phyloP scores from a whole-genome alignment of 2,888 invertebrate species.

The Metellina segmentata region DNA sequence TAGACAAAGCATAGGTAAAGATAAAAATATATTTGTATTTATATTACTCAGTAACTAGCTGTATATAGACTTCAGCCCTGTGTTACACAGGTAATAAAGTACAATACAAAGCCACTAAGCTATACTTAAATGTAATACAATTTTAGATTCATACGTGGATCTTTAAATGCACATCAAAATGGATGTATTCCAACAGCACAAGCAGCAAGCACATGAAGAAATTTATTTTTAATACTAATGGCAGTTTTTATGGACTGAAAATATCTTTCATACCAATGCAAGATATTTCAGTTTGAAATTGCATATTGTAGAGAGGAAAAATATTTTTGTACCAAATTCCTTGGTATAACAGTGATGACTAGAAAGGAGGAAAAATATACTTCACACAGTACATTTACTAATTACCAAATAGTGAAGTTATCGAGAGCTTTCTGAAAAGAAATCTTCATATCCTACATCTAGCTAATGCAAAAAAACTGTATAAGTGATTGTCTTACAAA shows the following conservation, averaged over 20 bases:
- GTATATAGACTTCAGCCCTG: neutral
- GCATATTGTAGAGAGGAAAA: slow-evolving; percentile 1
- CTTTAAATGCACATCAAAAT: neutral
- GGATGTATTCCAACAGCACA: neutral
- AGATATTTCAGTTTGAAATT: neutral
- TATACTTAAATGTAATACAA: neutral
- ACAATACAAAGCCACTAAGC: neutral
- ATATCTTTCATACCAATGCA: neutral
- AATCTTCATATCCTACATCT: neutral
- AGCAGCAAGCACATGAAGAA: slow-evolving; percentile 11
- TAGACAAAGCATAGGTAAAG: neutral
- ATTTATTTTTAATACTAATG: slow-evolving; percentile 23
- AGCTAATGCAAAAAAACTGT: neutral
- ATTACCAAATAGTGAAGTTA: neutral
- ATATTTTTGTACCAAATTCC: neutral
- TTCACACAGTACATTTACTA: neutral
- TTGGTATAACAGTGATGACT: neutral
- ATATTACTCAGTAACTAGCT: neutral
- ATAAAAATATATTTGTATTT: neutral
- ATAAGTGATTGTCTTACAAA: neutral
- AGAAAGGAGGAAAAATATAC: neutral
- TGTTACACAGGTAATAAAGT: neutral
- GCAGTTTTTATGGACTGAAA: slow-evolving; percentile 24
- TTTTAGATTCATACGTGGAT: neutral
- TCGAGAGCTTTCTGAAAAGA: neutral